These are phyloP conservation scores for Lasioglossum oenotherae DNA, from an alignment of 2,888 invertebrate genomes.

Conservation along the genomic window DNA sequence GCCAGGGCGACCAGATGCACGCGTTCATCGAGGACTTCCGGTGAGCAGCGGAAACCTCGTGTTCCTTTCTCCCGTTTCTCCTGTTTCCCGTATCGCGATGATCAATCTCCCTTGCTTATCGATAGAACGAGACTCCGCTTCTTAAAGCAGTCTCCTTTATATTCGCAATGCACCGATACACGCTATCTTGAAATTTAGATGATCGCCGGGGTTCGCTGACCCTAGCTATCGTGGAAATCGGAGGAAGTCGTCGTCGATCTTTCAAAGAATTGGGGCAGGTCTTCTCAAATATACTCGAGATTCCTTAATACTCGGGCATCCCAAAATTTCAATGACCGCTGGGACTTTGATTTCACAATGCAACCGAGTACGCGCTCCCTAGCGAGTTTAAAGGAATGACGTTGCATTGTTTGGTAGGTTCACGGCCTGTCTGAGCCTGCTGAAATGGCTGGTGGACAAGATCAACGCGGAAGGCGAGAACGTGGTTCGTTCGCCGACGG, in stretches of 20 bases:
- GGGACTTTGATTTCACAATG: not conserved
- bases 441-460: conserved; percentile 91
- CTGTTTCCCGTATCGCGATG: not conserved
- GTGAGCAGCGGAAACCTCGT: conserved; percentile 64
- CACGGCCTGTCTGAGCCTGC: conserved; percentile 93
- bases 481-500: conserved; percentile 86
- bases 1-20: conserved; percentile 92
- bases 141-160: not conserved
- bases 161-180: not conserved
- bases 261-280: not conserved
- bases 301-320: too few species aligned
- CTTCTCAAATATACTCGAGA: not conserved
- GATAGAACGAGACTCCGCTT: not conserved
- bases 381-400: not conserved
- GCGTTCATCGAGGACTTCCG: conserved; percentile 96
- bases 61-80: not conserved
- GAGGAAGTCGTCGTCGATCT: not conserved
- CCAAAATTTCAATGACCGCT: too few species aligned
- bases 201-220: not conserved
- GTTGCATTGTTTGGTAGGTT: conserved; percentile 81
- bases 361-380: not conserved
- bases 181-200: not conserved
- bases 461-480: conserved; percentile 86
- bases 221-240: not conserved
- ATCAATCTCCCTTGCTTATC: not conserved